Evolutionary conservation across 2,113 vertebrate genomes (phyloP).

Genomic region (Pedionomus torquatus): DNA sequence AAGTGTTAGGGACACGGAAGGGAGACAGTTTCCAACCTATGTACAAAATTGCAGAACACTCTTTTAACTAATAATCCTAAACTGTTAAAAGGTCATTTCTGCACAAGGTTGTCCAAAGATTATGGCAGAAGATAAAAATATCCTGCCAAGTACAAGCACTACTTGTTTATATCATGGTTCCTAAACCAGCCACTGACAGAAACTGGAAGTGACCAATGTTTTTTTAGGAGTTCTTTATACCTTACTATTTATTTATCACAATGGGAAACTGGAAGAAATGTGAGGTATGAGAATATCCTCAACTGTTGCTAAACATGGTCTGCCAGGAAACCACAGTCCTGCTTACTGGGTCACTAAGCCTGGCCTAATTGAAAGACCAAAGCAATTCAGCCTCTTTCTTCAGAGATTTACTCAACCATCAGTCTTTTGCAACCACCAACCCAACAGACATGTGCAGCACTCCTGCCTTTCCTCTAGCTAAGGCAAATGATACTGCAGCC

Average conservation of each 20-base stretch:
- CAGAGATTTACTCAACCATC: background rate
- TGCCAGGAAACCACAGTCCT: background rate
- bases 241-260: background rate
- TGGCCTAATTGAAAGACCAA: background rate
- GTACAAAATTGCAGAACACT: background rate
- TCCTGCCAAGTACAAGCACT: background rate
- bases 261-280: background rate
- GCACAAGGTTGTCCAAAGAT: background rate
- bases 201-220: background rate
- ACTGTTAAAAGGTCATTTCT: background rate
- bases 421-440: background rate
- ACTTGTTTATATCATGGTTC: background rate
- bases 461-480: background rate
- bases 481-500: background rate
- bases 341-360: background rate
- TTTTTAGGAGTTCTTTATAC: background rate
- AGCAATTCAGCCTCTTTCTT: background rate
- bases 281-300: background rate
- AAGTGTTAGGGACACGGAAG: background rate
- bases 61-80: background rate
- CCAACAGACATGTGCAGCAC: background rate
- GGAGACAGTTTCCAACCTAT: background rate
- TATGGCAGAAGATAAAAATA: background rate
- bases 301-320: background rate
- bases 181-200: background rate